phyloP scores from a whole-genome alignment of 2,113 vertebrate species.

The Macrotis lagotis region DNA sequence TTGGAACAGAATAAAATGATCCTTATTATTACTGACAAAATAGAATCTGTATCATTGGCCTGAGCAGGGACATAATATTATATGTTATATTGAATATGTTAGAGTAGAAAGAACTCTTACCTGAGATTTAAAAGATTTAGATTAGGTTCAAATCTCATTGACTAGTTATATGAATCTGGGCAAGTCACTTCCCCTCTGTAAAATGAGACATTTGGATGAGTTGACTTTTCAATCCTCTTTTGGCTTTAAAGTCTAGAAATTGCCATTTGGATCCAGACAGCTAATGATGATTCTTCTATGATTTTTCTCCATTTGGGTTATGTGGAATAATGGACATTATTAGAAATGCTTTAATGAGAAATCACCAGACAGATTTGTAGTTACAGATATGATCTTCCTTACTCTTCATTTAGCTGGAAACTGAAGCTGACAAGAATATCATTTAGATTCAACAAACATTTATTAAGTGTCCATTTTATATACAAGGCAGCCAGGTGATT shows the following conservation, averaged over 20 bases:
- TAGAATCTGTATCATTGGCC: neutral
- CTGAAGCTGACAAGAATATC: constrained; percentile 4
- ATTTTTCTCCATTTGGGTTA: neutral
- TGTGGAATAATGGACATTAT: neutral
- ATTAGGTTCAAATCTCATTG: neutral
- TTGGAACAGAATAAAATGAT: neutral
- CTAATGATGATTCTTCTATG: neutral
- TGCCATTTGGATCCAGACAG: neutral
- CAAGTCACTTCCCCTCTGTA: neutral
- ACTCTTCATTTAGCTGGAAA: constrained; percentile 3
- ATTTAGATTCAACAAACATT: constrained; percentile 7
- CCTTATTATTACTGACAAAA: neutral
- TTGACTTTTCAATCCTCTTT: neutral
- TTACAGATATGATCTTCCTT: neutral
- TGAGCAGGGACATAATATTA: neutral
- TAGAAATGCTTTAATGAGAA: constrained; percentile 29
- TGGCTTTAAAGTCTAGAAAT: neutral
- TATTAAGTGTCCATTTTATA: neutral
- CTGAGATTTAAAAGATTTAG: neutral
- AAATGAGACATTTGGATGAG: neutral
- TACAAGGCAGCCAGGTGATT: neutral
- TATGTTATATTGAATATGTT: neutral
- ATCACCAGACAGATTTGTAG: constrained; percentile 27
- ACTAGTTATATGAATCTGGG: neutral
- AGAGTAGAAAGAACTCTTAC: neutral